phyloP scores from a whole-genome alignment of 2,797 vertebrate genomes.

The Girardinus metallicus region DNA sequence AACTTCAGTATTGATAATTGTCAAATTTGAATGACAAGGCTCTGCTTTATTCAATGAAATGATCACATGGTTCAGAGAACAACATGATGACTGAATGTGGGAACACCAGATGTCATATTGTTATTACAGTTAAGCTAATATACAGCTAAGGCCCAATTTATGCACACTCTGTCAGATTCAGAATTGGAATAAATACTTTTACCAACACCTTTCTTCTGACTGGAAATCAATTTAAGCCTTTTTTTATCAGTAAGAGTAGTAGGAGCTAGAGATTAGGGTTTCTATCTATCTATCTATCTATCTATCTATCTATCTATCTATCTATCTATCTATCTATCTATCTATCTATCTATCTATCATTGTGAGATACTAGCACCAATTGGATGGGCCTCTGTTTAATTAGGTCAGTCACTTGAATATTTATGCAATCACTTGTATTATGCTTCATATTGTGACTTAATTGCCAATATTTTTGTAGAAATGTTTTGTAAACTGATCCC shows the following conservation, averaged over 20 bases:
- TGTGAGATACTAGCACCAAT: no score
- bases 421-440: neutral
- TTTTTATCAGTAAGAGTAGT: neutral
- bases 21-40: neutral
- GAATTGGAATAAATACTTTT: neutral
- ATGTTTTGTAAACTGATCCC: no score
- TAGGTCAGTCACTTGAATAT: no score
- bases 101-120: neutral
- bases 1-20: neutral
- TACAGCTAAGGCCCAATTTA: neutral
- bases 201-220: neutral
- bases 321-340: no score
- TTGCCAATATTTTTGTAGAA: no score
- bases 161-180: neutral
- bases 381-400: no score
- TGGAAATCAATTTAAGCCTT: neutral
- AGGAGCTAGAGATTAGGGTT: no score
- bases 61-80: neutral
- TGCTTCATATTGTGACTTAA: neutral
- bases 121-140: neutral
- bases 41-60: neutral
- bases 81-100: neutral
- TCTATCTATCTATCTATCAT: no score
- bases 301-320: no score
- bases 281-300: no score